Conservation (phyloP, 2,113 vertebrate species). For the Tympanuchus pallidicinctus region DNA sequence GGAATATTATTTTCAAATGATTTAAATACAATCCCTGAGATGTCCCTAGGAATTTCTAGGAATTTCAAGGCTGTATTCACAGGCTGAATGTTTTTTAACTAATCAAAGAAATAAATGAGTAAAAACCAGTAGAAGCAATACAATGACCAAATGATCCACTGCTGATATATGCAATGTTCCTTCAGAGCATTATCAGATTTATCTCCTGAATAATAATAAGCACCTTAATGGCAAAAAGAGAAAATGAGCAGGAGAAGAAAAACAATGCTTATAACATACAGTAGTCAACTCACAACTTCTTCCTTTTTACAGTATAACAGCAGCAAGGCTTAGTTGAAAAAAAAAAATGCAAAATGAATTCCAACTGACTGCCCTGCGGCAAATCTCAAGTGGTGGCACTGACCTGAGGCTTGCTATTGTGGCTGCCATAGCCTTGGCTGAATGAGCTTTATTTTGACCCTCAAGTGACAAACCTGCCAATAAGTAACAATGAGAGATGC, state of each 20-base stretch:
- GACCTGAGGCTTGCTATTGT: background rate
- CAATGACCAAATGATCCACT: background rate
- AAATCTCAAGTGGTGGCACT: conserved; percentile 39
- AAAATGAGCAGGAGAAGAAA: background rate
- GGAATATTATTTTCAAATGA: conserved; percentile 38
- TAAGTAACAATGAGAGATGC: conserved; percentile 18
- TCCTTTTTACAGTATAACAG: background rate
- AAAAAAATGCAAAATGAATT: conserved; percentile 40
- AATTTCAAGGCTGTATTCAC: background rate
- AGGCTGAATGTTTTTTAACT: conserved; percentile 1
- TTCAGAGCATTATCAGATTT: background rate
- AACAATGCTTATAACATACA: background rate
- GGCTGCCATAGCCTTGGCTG: background rate
- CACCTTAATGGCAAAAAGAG: background rate
- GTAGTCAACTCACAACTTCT: background rate
- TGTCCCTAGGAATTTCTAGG: background rate
- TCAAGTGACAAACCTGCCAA: conserved; percentile 43
- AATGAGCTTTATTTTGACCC: conserved; percentile 50
- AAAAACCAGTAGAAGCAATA: background rate
- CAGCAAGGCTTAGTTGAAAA: background rate
- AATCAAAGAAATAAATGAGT: conserved; percentile 13
- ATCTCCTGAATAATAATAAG: background rate
- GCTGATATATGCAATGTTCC: background rate
- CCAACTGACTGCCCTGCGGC: conserved; percentile 15
- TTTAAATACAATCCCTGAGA: conserved; percentile 34